phyloP scores from a whole-genome alignment of 2,113 vertebrate species.

The Thunnus thynnus region DNA sequence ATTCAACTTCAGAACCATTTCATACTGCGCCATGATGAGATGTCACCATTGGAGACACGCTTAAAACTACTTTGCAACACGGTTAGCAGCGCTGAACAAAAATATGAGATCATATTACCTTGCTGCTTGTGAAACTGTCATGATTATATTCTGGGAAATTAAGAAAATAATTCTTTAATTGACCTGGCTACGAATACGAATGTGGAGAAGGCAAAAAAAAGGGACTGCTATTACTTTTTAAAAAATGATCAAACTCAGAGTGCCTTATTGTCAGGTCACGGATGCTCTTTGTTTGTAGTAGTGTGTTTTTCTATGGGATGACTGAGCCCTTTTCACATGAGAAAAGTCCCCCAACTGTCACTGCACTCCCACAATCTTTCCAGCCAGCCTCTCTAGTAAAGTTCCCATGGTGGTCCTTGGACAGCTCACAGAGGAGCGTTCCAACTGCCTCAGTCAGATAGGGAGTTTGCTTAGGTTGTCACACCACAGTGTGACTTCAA shows the following conservation, averaged over 20 bases:
- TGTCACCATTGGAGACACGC: slow-evolving; percentile 80
- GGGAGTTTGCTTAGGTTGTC: slow-evolving; percentile 50
- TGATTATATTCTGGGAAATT: slow-evolving; percentile 76
- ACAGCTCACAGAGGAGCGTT: slow-evolving; percentile 64
- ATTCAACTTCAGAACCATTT: slow-evolving; percentile 87
- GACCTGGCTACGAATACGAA: slow-evolving; percentile 71
- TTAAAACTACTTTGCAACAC: slow-evolving; percentile 83
- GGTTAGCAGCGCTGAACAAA: slow-evolving; percentile 75
- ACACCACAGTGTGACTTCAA: slow-evolving; percentile 48
- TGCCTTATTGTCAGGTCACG: slow-evolving; percentile 63
- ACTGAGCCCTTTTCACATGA: slow-evolving; percentile 78
- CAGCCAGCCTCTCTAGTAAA: slow-evolving; percentile 60
- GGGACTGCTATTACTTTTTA: slow-evolving; percentile 47
- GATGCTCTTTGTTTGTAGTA: slow-evolving; percentile 68
- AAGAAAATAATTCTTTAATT: slow-evolving; percentile 76
- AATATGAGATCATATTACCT: slow-evolving; percentile 79
- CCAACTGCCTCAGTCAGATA: slow-evolving; percentile 62
- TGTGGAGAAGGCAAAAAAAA: slow-evolving; percentile 31
- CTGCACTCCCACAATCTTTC: slow-evolving; percentile 78
- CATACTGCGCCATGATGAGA: slow-evolving; percentile 81
- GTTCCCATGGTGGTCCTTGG: slow-evolving; percentile 81
- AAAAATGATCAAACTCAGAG: slow-evolving; percentile 61
- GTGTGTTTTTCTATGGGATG: slow-evolving; percentile 70
- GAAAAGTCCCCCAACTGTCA: slow-evolving; percentile 77
- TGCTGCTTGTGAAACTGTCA: slow-evolving; percentile 74